Evolutionary conservation across 2,888 invertebrate genomes (phyloP), one percentile per base, ranked within the genome.

Genomic region (Trimorus sp.): DNA sequence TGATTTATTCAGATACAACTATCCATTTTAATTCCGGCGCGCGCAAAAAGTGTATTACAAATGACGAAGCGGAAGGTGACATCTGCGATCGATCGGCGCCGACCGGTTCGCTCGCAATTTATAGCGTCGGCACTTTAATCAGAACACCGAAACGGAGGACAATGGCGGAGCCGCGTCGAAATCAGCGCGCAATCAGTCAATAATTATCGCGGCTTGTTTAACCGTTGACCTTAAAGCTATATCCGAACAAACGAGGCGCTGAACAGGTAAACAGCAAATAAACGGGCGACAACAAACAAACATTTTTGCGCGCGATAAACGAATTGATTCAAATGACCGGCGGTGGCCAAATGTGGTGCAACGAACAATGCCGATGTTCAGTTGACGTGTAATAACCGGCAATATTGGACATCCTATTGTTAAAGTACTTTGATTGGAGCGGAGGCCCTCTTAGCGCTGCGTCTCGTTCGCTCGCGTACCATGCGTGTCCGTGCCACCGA

Each of bases 341-440:
- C 16, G 15, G 77, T 38, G 15, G 15, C 42, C 53, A 58, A 69
- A 74, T 66, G 58, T 38, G 70, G 56, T 70, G 60, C 40, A 62
- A 68, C 53, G 56, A 63, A 63, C 65, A 68, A 77, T 56, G 63
- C 51, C 68, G 77, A 77, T 69, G 77, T 73, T 82, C 77, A 77
- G 74, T 68, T 79, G 76, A 60, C 62, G 58, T 76, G 79, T 80
- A 83, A 83, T 77, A 77, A 83, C 51, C 70, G 49, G 60, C 79
- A 80, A 83, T 83, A 77, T 77, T 66, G 79, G 76, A 75, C 83
- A 83, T 83, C 83, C 83, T 77, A 79, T 83, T 83, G 83, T 79
- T 83, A 68, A 76, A 80, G 70, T 79, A 79, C 51, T 79, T 66
- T 75, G 70, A 81, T 76, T 81, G 68, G 60, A 71, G 74, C 60